Conservation (phyloP, 2,888 invertebrate genomes). For the Harpalus rubripes region DNA sequence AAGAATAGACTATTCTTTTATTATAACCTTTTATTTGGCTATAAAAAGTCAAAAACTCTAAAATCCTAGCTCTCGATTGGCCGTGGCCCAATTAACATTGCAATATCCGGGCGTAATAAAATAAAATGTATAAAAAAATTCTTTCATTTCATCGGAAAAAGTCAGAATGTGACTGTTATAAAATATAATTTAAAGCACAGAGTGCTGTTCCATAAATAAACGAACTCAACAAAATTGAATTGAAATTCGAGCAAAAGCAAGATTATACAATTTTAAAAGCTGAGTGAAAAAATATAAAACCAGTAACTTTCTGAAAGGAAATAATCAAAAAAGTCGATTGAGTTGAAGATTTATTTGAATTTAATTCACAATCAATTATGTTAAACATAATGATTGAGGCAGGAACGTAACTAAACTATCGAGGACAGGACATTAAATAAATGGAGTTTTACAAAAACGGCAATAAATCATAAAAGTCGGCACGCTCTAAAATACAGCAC, state of each 20-base stretch:
- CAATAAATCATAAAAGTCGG: slow-evolving; percentile 58
- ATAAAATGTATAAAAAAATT: not conserved
- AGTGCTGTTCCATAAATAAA: slow-evolving; percentile 15
- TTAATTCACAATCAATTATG: slow-evolving; percentile 55
- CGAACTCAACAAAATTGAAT: slow-evolving; percentile 32
- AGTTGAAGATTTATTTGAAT: slow-evolving; percentile 50
- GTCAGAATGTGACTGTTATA: slow-evolving; percentile 18
- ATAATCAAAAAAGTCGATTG: slow-evolving; percentile 15
- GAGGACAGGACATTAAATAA: slow-evolving; percentile 33
- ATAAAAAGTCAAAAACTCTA: not conserved
- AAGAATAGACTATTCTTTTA: not conserved
- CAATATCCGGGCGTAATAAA: not conserved
- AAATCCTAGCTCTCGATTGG: not conserved
- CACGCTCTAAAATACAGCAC: slow-evolving; percentile 36
- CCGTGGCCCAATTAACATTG: slow-evolving; percentile 13
- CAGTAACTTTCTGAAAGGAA: slow-evolving; percentile 9
- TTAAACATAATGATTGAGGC: slow-evolving; percentile 51
- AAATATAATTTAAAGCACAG: slow-evolving; percentile 20
- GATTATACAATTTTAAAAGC: slow-evolving; percentile 30
- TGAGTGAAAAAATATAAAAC: slow-evolving; percentile 7
- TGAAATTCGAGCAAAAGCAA: slow-evolving; percentile 32
- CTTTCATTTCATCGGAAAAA: not conserved
- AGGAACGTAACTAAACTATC: slow-evolving; percentile 34
- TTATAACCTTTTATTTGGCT: too few relatives aligned
- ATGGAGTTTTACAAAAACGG: slow-evolving; percentile 49